A percentile compares a stretch with the other conserved stretches of the same genome.
These are phyloP conservation scores for Taeniopygia guttata DNA, from an alignment of 2,797 vertebrate species.

Conservation along the genomic window DNA sequence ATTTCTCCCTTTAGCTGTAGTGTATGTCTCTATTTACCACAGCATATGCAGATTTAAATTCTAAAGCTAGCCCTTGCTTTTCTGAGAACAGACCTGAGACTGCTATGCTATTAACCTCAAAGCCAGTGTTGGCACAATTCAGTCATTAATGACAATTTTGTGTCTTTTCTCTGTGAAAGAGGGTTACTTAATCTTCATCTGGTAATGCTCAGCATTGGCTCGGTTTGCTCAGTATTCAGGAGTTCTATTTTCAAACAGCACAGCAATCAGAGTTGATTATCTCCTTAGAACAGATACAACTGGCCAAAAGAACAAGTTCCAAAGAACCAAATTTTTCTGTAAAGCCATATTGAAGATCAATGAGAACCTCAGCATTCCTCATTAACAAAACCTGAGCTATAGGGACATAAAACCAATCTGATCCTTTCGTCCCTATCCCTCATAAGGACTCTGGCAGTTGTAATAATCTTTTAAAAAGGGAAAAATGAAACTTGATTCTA, in stretches of 20 bases:
- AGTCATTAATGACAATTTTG: conserved; percentile 5
- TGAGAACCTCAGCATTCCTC: background rate
- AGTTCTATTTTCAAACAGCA: background rate
- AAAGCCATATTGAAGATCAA: background rate
- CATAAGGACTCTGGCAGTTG: accelerated
- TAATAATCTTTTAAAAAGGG: background rate
- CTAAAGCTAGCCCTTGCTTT: background rate
- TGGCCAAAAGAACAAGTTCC: background rate
- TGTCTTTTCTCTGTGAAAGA: conserved; percentile 18
- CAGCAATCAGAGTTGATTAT: background rate
- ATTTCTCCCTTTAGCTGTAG: background rate
- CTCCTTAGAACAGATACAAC: background rate
- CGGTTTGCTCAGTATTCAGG: background rate
- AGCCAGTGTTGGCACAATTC: background rate
- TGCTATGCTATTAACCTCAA: background rate
- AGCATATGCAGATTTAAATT: background rate
- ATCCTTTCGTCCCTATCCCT: background rate
- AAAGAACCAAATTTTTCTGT: background rate
- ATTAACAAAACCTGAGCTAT: background rate
- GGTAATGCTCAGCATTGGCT: background rate
- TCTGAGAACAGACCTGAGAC: background rate
- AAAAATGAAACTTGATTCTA: background rate
- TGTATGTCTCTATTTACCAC: background rate
- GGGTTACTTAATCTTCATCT: background rate
- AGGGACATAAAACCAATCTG: background rate